Base-by-base conservation (phyloP, 2,113 vertebrate species). In the Ammodramus savannarum region DNA sequence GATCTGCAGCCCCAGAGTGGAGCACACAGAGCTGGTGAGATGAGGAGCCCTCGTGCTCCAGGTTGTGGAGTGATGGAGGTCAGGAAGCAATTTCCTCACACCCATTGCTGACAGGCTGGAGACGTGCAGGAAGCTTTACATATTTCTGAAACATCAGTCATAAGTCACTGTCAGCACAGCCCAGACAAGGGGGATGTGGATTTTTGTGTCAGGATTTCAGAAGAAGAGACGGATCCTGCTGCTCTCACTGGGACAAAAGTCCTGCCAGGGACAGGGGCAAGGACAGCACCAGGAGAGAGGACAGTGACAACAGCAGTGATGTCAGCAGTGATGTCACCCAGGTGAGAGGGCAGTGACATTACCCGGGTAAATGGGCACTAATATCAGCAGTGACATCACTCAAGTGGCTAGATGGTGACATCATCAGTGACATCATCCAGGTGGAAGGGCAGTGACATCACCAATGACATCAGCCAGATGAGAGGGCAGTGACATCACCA, bases 71-170 rank as follows among this genome's bases (percentile, higher is more conserved):
- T 68, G 91, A 87, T 59, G 96, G 91, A 94, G 96, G 96, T 95
- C 96, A 96, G 94, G 96, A 96, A 96, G 93, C 92, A 94, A 96
- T 97, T 91, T 94, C 69, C 93, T 44, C 94, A 93, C 93, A 89
- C 78, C 54, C 36, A 32, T 77, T 94, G 94, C 95, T 93, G 93
- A 87, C 87, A 90, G 87, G 95, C 87, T 85, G 41, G 58, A 69
- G 89, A 43, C 91, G 51, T 1, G 87, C 91, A 87, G 85, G 85
- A 32, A 32, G 65, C 85, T 93, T 77, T 87, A 91, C 87, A 91
- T 82, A 69, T 81, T 75, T 92, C 87, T 87, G 71, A 79, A 91
- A 32, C 81, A 80, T 91, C 95, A 83, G 80, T 83, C 90, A 31
- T 74, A 90, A 92, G 93, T 95, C 93, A 75, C 86, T 95, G 87